These are phyloP conservation scores for Drosophila infuscata DNA, from an alignment of 2,888 invertebrate species.

Conservation along the genomic window DNA sequence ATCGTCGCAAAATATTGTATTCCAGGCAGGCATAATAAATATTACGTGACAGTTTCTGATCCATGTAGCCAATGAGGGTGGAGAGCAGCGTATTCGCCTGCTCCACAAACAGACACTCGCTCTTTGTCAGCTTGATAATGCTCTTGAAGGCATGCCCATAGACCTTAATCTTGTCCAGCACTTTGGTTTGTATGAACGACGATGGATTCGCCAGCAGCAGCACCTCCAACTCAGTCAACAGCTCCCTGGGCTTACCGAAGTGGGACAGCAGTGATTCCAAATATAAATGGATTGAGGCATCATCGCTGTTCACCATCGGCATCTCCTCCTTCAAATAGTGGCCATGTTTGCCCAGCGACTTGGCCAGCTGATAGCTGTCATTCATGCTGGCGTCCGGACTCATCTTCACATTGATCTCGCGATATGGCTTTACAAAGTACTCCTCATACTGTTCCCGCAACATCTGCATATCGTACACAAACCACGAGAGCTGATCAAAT, in stretches of 20 bases:
- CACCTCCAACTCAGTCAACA: slow-evolving; percentile 57
- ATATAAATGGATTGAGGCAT: slow-evolving; percentile 66
- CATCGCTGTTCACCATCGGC: slow-evolving; percentile 54
- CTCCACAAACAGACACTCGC: slow-evolving; percentile 71
- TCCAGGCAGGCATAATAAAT: slow-evolving; percentile 74
- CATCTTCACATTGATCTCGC: slow-evolving; percentile 70
- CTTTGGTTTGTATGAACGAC: slow-evolving; percentile 33
- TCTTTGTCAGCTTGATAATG: slow-evolving; percentile 64
- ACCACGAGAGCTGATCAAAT: slow-evolving; percentile 79
- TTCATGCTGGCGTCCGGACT: slow-evolving; percentile 27
- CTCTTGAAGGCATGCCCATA: slow-evolving; percentile 68
- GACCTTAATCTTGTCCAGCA: slow-evolving; percentile 59
- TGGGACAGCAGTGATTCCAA: slow-evolving; percentile 72
- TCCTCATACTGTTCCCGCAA: slow-evolving; percentile 70
- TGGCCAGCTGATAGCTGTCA: slow-evolving; percentile 33
- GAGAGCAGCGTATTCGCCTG: slow-evolving; percentile 65
- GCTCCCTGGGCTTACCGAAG: slow-evolving; percentile 58
- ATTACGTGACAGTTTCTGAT: slow-evolving; percentile 44
- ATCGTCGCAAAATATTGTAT: slow-evolving; percentile 65
- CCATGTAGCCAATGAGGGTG: slow-evolving; percentile 57
- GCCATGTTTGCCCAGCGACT: slow-evolving; percentile 65
- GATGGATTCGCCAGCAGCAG: slow-evolving; percentile 54
- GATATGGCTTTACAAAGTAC: slow-evolving; percentile 71
- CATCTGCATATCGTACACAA: slow-evolving; percentile 77
- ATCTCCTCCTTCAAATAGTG: slow-evolving; percentile 61